Percentiles rank a stretch among this genome's conserved stretches.
Evolutionary conservation across 2,797 vertebrate species (phyloP).

Genomic region (Lutjanus campechanus): DNA sequence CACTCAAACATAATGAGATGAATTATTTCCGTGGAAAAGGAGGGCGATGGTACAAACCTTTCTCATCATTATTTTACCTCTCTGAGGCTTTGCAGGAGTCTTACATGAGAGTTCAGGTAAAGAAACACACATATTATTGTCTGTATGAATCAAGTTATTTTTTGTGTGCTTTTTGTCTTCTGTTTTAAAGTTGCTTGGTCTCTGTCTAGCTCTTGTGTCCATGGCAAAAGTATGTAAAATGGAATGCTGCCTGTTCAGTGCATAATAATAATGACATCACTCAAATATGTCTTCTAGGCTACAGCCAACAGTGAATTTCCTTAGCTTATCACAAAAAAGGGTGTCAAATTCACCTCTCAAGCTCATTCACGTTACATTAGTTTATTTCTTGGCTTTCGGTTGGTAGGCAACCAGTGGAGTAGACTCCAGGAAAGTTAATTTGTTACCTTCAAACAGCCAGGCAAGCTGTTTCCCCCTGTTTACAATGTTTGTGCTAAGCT

Average conservation of each 20-base stretch:
- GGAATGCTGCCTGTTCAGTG: too few species aligned
- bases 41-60: conserved; percentile 18
- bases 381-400: conserved; percentile 2
- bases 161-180: neutral
- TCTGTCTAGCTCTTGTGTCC: neutral
- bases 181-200: neutral
- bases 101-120: neutral
- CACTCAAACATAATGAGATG: neutral
- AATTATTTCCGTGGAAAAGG: conserved; percentile 30
- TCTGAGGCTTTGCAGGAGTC: conserved; percentile 51
- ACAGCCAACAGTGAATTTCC: neutral
- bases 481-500: neutral
- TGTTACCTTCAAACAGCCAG: neutral
- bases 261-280: neutral
- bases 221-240: neutral
- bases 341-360: too few species aligned
- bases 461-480: too few species aligned
- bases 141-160: neutral
- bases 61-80: conserved; percentile 1
- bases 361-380: neutral
- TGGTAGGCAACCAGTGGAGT: neutral
- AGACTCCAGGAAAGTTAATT: neutral
- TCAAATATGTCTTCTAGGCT: neutral
- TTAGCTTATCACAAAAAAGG: neutral
- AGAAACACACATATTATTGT: neutral